Evolutionary conservation across 2,888 invertebrate genomes (phyloP), one percentile per base, ranked within the genome.

Genomic region (Masnerella sp.): DNA sequence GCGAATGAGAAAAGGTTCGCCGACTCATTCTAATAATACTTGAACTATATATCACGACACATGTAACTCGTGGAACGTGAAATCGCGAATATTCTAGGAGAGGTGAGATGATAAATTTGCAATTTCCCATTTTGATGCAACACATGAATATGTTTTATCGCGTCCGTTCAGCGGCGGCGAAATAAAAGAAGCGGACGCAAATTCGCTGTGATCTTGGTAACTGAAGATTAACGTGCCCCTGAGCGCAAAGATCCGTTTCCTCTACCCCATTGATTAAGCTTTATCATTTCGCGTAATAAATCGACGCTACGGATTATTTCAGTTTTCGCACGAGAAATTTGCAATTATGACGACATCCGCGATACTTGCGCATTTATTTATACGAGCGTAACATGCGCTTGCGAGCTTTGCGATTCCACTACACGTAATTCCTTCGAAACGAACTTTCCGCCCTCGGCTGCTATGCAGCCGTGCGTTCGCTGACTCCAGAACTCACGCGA

Each of bases 401-500:
- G 65, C 40, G 67, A 65, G 72, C 54, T 65, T 72, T 65, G 64
- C 71, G 62, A 72, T 68, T 72, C 69, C 56, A 62, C 75, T 72
- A 61, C 62, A 72, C 65, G 43, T 69, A 71, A 69, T 68, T 72
- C 59, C 71, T 61, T 54, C 58, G 62, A 43, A 62, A 59, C 49
- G 62, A 34, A 58, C 70, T 62, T 70, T 54, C 54, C 56, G 61
- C 45, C 47, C 59, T 28, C 52, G 18, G 32, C 38, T 45, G 40
- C 67, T 62, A 70, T 75, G 76, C 69, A 78, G 76, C 72, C 77
- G 76, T 78, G 77, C 74, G 68, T 72, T 79, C 52, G 70, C 73
- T 79, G 80, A 77, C 78, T 78, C 79, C 69, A 72, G 78, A 82
- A 83, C 79, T 81, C 79, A 77, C 75, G 78, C 78, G 83, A 85